These are phyloP conservation scores for Climacteris rufus DNA, from an alignment of 2,113 vertebrate species.

Conservation along the genomic window DNA sequence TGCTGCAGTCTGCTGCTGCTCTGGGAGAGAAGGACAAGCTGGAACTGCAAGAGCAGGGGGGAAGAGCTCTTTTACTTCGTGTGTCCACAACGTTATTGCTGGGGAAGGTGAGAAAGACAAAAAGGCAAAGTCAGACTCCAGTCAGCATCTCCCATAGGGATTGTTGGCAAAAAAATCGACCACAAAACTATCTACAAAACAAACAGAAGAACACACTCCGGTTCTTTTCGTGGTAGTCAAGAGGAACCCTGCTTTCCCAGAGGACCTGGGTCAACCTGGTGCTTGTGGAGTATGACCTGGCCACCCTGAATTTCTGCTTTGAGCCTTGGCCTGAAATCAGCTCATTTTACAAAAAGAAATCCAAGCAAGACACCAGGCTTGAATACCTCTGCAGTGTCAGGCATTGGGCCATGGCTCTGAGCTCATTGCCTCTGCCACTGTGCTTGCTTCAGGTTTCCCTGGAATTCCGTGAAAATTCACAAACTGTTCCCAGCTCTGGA, in stretches of 20 bases:
- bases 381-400: slow-evolving; percentile 20
- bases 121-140: neutral
- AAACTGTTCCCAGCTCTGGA: neutral
- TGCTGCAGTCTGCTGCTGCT: slow-evolving; percentile 40
- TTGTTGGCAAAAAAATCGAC: neutral
- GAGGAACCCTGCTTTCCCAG: neutral
- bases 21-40: neutral
- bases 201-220: neutral
- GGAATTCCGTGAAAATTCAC: neutral
- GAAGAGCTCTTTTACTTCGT: accelerated
- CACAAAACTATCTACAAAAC: neutral
- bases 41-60: neutral
- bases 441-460: neutral
- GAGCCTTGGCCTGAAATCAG: neutral
- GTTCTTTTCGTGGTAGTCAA: neutral
- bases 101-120: neutral
- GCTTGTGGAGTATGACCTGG: neutral
- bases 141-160: neutral
- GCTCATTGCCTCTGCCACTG: neutral
- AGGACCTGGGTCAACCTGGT: neutral
- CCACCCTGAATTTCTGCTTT: neutral
- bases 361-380: neutral
- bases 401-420: neutral
- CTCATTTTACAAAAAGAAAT: neutral
- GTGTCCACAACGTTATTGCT: neutral